Evolutionary conservation across 1,140 invertebrate species (phyloP), one percentile per base, ranked within the genome.

Genomic region (Ceratitis capitata): DNA sequence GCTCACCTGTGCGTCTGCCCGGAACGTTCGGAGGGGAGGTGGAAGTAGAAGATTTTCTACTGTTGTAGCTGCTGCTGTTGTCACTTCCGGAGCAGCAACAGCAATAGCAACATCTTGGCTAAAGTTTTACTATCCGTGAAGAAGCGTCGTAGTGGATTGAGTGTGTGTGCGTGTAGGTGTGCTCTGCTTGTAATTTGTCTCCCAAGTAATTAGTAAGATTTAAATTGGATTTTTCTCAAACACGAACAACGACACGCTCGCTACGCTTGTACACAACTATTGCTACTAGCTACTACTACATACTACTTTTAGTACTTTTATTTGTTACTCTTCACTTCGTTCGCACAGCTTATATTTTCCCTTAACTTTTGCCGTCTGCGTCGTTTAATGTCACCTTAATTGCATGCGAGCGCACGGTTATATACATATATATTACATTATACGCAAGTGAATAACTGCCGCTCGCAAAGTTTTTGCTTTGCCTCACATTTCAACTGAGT

Each of bases 141-240:
- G 35, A 14, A 4, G 32, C n/a, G n/a, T n/a, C n/a, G n/a, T n/a
- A n/a, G n/a, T n/a, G n/a, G n/a, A n/a, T n/a, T 69, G 32, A 19
- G 69, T 78, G 42, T 69, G 16, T 42, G 10, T n/a, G 61, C 19
- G 61, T 35, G 26, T 39, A 6, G 0, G 16, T 69, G 29, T 45
- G 35, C 10, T 5, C 10, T 5, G 78, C 51, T 84, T 86, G 89
- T 89, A 91, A 91, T 91, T 91, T 91, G 90, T 91, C 90, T 90
- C 90, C 87, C 86, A 88, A 90, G 89, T 91, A 91, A 91, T 91
- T 91, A 91, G 90, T 89, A 89, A 91, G 90, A 91, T 91, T 91
- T 91, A 91, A 91, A 91, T 89, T 90, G 88, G 88, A 89, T 90
- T 88, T 86, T 87, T 83, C 45, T 23, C 69, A 45, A 45, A 39